Percentiles rank a stretch among this genome's conserved stretches.
Conservation (phyloP, 2,888 invertebrate species). For the Aleiodes testaceus region DNA sequence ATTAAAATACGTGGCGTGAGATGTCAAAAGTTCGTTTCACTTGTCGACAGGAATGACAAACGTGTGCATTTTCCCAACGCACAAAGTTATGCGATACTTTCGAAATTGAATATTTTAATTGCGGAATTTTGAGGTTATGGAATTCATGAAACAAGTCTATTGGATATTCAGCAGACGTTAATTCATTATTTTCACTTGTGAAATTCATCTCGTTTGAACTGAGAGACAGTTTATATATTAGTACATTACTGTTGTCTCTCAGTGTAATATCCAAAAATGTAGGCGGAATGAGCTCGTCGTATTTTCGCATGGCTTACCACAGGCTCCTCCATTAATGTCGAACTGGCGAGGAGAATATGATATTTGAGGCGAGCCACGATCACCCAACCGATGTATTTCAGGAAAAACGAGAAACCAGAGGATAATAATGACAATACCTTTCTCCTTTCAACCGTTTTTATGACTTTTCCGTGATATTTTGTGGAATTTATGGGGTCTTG, state of each 20-base stretch:
- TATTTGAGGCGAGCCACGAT: slow-evolving; percentile 24
- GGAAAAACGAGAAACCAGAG: slow-evolving; percentile 17
- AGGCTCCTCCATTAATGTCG: slow-evolving; percentile 29
- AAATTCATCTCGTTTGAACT: slow-evolving; percentile 15
- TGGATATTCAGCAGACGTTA: neutral
- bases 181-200: neutral
- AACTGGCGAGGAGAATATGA: slow-evolving; percentile 26
- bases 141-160: neutral
- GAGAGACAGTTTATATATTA: neutral
- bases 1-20: slow-evolving; percentile 34
- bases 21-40: slow-evolving; percentile 31
- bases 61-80: neutral
- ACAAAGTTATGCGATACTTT: neutral
- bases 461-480: no score
- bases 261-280: slow-evolving; percentile 6
- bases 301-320: slow-evolving; percentile 34
- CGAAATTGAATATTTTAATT: neutral
- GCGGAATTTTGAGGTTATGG: neutral
- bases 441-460: no score
- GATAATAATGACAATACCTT: slow-evolving; percentile 21
- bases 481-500: no score
- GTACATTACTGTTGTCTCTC: slow-evolving; percentile 3
- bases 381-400: slow-evolving; percentile 26
- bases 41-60: slow-evolving; percentile 25
- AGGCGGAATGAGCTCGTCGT: slow-evolving; percentile 20